phyloP scores from a whole-genome alignment of 2,113 vertebrate genomes.

The Sinocyclocheilus anophthalmus region DNA sequence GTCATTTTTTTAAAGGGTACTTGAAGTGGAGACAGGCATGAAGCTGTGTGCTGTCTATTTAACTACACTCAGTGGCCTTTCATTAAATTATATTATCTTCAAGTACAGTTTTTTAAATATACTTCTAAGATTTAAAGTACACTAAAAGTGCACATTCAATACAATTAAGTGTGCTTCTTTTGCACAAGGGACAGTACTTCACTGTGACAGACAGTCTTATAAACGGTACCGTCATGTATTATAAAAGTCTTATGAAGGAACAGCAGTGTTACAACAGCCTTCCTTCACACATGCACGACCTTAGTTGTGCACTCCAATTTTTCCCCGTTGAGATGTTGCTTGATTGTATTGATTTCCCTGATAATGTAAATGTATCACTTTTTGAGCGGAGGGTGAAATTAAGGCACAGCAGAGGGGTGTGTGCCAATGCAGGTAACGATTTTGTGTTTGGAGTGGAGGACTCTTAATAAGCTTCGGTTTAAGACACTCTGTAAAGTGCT shows the following conservation, averaged over 20 bases:
- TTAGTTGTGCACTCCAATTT: conserved; percentile 42
- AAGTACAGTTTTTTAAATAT: neutral
- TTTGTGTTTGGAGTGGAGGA: conserved; percentile 62
- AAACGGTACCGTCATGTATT: neutral
- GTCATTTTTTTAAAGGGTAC: too few species aligned
- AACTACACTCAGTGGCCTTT: too few species aligned
- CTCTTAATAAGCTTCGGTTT: conserved; percentile 71
- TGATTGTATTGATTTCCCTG: conserved; percentile 60
- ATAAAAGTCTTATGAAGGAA: neutral
- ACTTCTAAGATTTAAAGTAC: neutral
- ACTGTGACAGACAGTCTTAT: neutral
- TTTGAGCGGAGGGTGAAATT: conserved; percentile 73
- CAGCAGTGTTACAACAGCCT: neutral
- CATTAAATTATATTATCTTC: too few species aligned
- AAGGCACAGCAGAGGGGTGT: conserved; percentile 74
- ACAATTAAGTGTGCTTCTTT: neutral
- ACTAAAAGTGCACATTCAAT: neutral
- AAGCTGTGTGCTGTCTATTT: too few species aligned
- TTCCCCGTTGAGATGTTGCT: conserved; percentile 71
- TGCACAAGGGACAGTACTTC: neutral
- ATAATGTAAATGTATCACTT: conserved; percentile 72
- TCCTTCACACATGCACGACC: neutral
- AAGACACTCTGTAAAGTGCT: conserved; percentile 56
- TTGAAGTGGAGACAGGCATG: too few species aligned
- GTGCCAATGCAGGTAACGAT: conserved; percentile 76